Evolutionary conservation across 2,888 invertebrate species (phyloP), one percentile per base, ranked within the genome.

Genomic region (Antheraea yamamai): DNA sequence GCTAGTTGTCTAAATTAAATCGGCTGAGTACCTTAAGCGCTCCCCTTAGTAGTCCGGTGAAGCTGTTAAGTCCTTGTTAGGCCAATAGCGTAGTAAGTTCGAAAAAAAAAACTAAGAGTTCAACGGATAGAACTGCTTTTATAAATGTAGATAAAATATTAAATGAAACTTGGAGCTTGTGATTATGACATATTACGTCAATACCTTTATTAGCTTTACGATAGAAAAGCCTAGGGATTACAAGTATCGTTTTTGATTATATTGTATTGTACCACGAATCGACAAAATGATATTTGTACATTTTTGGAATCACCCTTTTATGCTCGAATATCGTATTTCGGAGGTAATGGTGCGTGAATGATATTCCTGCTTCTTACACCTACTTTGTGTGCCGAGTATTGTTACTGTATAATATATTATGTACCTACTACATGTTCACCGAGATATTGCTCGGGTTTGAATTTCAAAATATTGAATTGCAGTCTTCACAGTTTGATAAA

Each of bases 311-410:
- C 58, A 74, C 74, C 72, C 72, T 74, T 76, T 76, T 74, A 61
- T 74, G 52, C 64, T 64, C 35, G 55, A 74, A 73, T 77, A 77
- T 77, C 75, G 73, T 73, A 72, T 77, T 77, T 73, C 74, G 73
- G n/a, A 74, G 74, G 75, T 75, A 77, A 75, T 75, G 77, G 74
- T 61, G 75, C 74, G 74, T 74, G 61, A 77, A 70, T 77, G 75
- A 77, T 77, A 77, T 74, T 73, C 70, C 39, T 64, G 18, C 73
- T 75, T 52, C 66, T 51, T 74, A 72, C 71, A 71, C 61, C 72
- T 75, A 39, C n/a, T 20, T 35, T 39, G 70, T n/a, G 64, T 30
- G 12, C 6, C 64, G 30, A 66, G 64, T 30, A 26, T 26, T 66
- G 26, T 66, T 30, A 30, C 26, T 4, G 26, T 66, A 18, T 66